These are phyloP conservation scores for Drosophila kurseongensis DNA, from an alignment of 1,140 invertebrate species.

Conservation along the genomic window DNA sequence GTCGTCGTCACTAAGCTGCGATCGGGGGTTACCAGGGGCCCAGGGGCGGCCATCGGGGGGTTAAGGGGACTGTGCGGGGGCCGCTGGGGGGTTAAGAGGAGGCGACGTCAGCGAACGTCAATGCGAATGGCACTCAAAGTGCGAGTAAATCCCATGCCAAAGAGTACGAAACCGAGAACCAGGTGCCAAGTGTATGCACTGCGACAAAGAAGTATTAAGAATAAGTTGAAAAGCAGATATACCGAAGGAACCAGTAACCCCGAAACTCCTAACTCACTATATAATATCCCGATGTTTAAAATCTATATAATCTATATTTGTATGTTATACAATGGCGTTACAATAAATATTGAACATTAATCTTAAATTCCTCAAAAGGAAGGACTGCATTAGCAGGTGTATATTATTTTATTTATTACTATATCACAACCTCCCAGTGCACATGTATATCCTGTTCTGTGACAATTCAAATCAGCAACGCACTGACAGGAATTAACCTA, in stretches of 20 bases:
- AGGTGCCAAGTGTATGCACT: constrained; percentile 37
- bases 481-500: constrained; percentile 83
- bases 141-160: constrained; percentile 37
- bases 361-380: too few species aligned
- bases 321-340: too few species aligned
- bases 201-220: not conserved
- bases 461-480: constrained; percentile 67
- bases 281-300: too few species aligned
- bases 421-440: constrained; percentile 7
- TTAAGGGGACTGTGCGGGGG: not conserved
- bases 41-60: not conserved
- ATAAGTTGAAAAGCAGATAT: not conserved
- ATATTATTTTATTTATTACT: constrained; percentile 12
- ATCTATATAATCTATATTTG: too few species aligned
- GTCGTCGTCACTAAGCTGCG: constrained; percentile 49
- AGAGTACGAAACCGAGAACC: constrained; percentile 23
- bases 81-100: not conserved
- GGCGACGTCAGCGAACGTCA: constrained; percentile 45
- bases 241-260: too few species aligned
- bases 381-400: constrained; percentile 12
- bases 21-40: constrained; percentile 14
- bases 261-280: too few species aligned
- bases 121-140: constrained; percentile 28
- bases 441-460: constrained; percentile 9
- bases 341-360: too few species aligned